These are phyloP conservation scores for Silurus aristotelis DNA, from an alignment of 2,797 vertebrate species.

Conservation along the genomic window DNA sequence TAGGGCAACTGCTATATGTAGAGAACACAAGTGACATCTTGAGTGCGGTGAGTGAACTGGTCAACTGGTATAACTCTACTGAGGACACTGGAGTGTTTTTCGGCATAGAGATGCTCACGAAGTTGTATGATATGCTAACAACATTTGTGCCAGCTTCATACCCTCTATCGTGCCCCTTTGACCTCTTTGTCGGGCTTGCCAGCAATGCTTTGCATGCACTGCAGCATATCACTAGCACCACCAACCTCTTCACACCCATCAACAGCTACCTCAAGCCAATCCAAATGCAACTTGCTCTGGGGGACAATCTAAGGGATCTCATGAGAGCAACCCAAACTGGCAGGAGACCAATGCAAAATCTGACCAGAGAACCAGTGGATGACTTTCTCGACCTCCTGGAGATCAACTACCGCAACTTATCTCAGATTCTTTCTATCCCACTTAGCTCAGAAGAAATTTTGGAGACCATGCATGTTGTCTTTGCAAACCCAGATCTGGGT, in stretches of 20 bases:
- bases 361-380: conserved; percentile 60
- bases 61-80: conserved; percentile 61
- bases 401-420: conserved; percentile 69
- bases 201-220: conserved; percentile 62
- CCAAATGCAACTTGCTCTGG: conserved; percentile 41
- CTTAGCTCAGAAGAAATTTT: conserved; percentile 62
- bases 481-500: conserved; percentile 70
- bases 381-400: conserved; percentile 71
- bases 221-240: conserved; percentile 57
- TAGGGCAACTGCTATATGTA: conserved; percentile 62
- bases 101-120: conserved; percentile 62
- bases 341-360: conserved; percentile 31
- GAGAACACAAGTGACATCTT: conserved; percentile 55
- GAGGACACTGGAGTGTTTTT: conserved; percentile 62
- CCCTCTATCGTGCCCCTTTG: conserved; percentile 36
- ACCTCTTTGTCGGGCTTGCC: conserved; percentile 59
- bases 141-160: conserved; percentile 53
- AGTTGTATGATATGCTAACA: conserved; percentile 57
- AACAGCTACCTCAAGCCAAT: conserved; percentile 26
- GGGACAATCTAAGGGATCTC: conserved; percentile 25
- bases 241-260: conserved; percentile 48
- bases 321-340: not conserved
- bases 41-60: conserved; percentile 58
- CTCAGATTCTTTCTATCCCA: conserved; percentile 56
- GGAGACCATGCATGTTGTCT: conserved; percentile 70